Evolutionary conservation across 2,888 invertebrate species (phyloP).

Genomic region (Scaptodrosophila latifasciaeformis): DNA sequence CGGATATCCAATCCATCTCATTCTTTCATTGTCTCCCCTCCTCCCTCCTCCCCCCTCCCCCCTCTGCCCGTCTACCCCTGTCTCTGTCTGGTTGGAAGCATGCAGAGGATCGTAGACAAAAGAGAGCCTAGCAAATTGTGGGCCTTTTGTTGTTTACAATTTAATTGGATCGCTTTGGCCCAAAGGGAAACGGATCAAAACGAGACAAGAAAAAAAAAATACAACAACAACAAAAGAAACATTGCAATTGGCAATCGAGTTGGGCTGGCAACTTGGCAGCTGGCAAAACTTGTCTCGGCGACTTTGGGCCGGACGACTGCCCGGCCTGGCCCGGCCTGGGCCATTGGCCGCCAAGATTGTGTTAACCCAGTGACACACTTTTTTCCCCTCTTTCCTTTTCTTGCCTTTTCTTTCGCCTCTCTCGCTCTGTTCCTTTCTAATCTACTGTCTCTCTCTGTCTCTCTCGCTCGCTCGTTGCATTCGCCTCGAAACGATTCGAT

Average conservation of each 20-base stretch:
- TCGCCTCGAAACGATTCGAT: too few species aligned
- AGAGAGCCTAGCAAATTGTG: too few species aligned
- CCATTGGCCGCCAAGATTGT: constrained; percentile 21
- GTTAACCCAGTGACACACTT: constrained; percentile 57
- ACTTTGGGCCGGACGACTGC: constrained; percentile 12
- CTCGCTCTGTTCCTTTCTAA: too few species aligned
- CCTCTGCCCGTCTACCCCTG: too few species aligned
- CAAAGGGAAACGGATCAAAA: constrained; percentile 46
- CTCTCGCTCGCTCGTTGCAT: too few species aligned
- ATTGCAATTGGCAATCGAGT: too few species aligned
- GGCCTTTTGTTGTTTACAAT: background rate
- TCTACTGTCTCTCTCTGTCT: too few species aligned
- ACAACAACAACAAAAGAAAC: too few species aligned
- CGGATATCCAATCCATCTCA: constrained; percentile 31
- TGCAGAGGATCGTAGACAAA: constrained; percentile 3
- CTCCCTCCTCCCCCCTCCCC: too few species aligned
- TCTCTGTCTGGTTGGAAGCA: too few species aligned
- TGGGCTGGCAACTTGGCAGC: constrained; percentile 13
- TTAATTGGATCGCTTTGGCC: constrained; percentile 61
- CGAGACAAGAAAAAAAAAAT: too few species aligned
- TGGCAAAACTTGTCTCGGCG: constrained; percentile 31
- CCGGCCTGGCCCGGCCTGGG: constrained; percentile 17
- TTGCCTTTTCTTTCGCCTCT: too few species aligned
- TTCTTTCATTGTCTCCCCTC: background rate
- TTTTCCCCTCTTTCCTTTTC: background rate